Percentiles rank a stretch among this genome's conserved stretches.
Conservation (phyloP, 2,113 vertebrate genomes). For the Brienomyrus brachyistius region DNA sequence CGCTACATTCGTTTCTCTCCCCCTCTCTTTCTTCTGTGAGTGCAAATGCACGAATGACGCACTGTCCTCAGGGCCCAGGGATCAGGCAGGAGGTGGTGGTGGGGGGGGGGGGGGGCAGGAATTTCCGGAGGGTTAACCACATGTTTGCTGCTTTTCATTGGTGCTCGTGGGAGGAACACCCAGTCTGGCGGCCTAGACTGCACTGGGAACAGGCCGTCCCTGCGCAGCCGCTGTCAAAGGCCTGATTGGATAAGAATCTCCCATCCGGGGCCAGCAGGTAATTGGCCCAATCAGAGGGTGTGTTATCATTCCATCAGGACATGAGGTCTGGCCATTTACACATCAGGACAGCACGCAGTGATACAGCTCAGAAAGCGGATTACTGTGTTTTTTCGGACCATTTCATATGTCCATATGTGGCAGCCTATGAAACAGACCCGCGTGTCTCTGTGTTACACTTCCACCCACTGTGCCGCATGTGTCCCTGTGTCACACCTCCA, state of each 20-base stretch:
- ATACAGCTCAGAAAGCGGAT: not conserved
- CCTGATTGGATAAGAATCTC: not conserved
- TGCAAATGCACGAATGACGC: not conserved
- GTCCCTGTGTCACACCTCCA: not conserved
- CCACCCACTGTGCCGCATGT: not conserved
- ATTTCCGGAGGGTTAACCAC: conserved; percentile 19
- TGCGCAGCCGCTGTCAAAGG: not conserved
- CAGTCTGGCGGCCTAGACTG: not conserved
- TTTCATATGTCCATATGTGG: not conserved
- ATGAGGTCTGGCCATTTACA: not conserved
- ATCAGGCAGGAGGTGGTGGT: not conserved
- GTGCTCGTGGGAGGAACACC: not conserved
- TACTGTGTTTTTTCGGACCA: not conserved
- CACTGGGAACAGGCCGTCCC: not conserved
- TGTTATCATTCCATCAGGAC: not conserved
- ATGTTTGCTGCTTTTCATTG: conserved; percentile 8
- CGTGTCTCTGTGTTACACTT: not conserved
- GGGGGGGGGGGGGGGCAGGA: not conserved
- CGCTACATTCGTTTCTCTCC: not conserved
- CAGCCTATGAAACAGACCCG: not conserved
- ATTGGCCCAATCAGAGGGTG: not conserved
- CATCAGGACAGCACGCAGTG: not conserved
- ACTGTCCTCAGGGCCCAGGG: not conserved
- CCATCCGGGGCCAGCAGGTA: not conserved
- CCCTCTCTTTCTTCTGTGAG: not conserved